Percentiles rank a stretch among this genome's conserved stretches.
Evolutionary conservation across 2,113 vertebrate genomes (phyloP).

Genomic region (Dicentrarchus labrax): DNA sequence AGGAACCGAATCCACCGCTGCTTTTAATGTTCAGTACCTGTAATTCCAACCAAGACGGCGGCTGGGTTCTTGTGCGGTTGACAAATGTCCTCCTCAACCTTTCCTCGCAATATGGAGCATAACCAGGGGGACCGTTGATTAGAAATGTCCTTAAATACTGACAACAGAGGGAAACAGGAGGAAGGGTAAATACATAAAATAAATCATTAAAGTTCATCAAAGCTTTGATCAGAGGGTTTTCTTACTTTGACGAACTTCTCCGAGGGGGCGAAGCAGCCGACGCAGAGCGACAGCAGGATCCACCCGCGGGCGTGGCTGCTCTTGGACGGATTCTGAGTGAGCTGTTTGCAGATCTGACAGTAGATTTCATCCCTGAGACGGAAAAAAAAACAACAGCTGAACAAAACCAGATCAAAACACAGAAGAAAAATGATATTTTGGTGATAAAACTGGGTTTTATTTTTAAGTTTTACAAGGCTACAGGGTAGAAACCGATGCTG

Average conservation of each 20-base stretch:
- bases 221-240: background rate
- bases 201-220: no score
- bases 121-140: constrained; percentile 92
- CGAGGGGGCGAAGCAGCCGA: constrained; percentile 96
- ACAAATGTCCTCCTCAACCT: constrained; percentile 93
- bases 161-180: background rate
- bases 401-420: background rate
- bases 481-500: no score
- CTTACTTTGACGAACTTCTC: constrained; percentile 98
- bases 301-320: constrained; percentile 97
- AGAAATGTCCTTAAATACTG: constrained; percentile 96
- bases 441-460: no score
- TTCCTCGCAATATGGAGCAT: constrained; percentile 97
- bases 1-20: background rate
- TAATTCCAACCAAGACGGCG: constrained; percentile 97
- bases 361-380: constrained; percentile 94
- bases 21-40: constrained; percentile 83
- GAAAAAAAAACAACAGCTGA: constrained; percentile 9
- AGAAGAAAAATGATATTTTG: no score
- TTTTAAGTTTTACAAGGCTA: no score
- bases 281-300: constrained; percentile 98
- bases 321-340: constrained; percentile 96
- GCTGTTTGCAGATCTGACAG: constrained; percentile 98
- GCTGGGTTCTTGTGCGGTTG: constrained; percentile 95
- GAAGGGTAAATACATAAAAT: background rate